Percentiles rank a stretch among this genome's conserved stretches.
phyloP scores from a whole-genome alignment of 2,797 vertebrate species.

The Nannoperca australis region DNA sequence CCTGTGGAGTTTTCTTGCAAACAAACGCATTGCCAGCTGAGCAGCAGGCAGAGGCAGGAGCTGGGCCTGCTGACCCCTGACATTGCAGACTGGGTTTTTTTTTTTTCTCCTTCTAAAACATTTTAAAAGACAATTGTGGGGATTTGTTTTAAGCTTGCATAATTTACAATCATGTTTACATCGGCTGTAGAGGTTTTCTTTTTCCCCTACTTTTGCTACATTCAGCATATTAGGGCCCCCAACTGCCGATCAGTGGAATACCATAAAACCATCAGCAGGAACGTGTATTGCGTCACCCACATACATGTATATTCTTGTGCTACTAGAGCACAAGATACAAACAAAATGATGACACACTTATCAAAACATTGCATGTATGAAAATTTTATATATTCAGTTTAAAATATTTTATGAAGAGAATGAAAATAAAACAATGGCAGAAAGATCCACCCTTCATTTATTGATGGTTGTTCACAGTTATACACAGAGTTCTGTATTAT shows the following conservation, averaged over 20 bases:
- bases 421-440: neutral
- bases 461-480: neutral
- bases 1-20: conserved; percentile 21
- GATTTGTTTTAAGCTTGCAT: neutral
- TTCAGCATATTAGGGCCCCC: neutral
- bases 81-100: too few relatives aligned
- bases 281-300: neutral
- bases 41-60: too few relatives aligned
- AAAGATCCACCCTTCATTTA: neutral
- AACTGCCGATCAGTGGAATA: neutral
- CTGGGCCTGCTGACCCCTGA: too few relatives aligned
- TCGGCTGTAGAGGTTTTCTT: neutral
- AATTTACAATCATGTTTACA: conserved; percentile 2
- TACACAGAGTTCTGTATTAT: neutral
- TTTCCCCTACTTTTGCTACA: fast-evolving
- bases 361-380: neutral
- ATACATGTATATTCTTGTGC: neutral
- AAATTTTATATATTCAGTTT: neutral
- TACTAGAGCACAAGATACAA: neutral
- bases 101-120: neutral
- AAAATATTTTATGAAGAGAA: neutral
- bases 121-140: neutral
- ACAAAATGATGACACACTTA: neutral
- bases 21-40: neutral
- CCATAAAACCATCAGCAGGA: neutral